Evolutionary conservation across 2,888 invertebrate genomes (phyloP).

Genomic region (Hirtodrosophila alboralis): DNA sequence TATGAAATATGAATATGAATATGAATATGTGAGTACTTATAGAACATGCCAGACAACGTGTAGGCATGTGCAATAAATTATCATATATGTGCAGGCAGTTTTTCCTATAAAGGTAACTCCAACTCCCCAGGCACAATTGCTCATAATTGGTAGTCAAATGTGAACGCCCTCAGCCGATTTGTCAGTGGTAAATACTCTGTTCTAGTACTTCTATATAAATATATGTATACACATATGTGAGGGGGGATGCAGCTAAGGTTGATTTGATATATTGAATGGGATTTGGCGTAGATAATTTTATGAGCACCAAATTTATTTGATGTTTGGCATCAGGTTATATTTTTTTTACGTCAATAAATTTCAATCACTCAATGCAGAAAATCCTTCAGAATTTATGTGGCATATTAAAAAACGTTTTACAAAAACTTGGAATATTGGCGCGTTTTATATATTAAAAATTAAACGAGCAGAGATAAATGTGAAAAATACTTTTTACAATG

Average conservation of each 20-base stretch:
- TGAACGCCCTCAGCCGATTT: constrained; percentile 47
- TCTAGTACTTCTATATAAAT: constrained; percentile 3
- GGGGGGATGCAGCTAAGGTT: constrained; percentile 22
- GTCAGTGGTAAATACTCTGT: constrained; percentile 30
- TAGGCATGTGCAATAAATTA: constrained; percentile 83
- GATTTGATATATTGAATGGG: constrained; percentile 76
- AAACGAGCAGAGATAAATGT: constrained; percentile 64
- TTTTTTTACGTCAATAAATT: constrained; percentile 55
- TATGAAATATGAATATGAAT: constrained; percentile 69
- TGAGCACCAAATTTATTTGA: constrained; percentile 76
- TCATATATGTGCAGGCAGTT: constrained; percentile 44
- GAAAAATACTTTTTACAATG: constrained; percentile 54
- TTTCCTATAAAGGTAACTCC: constrained; percentile 13
- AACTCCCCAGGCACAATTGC: constrained; percentile 64
- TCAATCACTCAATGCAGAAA: constrained; percentile 60
- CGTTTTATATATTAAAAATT: constrained; percentile 56
- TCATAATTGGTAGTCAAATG: constrained; percentile 74
- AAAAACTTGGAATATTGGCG: constrained; percentile 50
- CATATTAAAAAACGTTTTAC: constrained; percentile 73
- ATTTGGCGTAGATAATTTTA: constrained; percentile 77
- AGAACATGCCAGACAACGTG: constrained; percentile 56
- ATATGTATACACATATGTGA: not conserved
- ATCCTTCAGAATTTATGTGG: constrained; percentile 69
- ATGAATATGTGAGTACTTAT: constrained; percentile 46
- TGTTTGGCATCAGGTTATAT: constrained; percentile 60